Evolutionary conservation across 2,797 vertebrate genomes (phyloP), one percentile per base, ranked within the genome.

Genomic region (Poecilia wingei): DNA sequence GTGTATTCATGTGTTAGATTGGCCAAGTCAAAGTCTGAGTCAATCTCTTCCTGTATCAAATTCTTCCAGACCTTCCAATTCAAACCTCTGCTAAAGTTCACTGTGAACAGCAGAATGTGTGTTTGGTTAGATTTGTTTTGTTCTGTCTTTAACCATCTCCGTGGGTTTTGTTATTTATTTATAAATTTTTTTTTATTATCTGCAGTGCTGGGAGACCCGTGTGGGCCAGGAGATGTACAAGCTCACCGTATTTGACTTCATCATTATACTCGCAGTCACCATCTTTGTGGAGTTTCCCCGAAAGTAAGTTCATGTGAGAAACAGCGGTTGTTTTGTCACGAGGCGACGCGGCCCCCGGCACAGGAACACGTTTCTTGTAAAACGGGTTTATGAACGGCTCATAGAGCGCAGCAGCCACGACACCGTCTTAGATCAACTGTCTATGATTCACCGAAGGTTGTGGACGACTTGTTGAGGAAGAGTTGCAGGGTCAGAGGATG

Each of bases 201-300:
- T 20, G 25, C 93, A 99, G 98, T 99, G 98, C 87, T 99, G 98
- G 98, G 98, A 99, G 91, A 96, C 98, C 41, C 96, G 96, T 12
- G 96, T 99, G 46, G 98, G 98, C 20, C 97, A 96, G 93, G 98
- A 99, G 92, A 99, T 99, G 98, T 99, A 99, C 92, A 99, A 99
- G 83, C 96, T 99, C 75, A 96, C 97, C 92, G 96, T 99, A 86
- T 99, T 99, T 83, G 98, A 99, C 93, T 97, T 99, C 88, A 95
- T 99, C 89, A 97, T 97, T 83, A 97, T 98, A 77, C 81, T 95
- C 1, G 94, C 97, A 0, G 91, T 96, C 88, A 97, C 95, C 0
- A 77, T 99, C 18, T 97, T 99, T 80, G 83, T 98, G 80, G 96
- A 99, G 84, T 99, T 98, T 89, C 98, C 98, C 61, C 95, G 98